phyloP scores from a whole-genome alignment of 2,888 invertebrate genomes.

The Melitaea athalia region DNA sequence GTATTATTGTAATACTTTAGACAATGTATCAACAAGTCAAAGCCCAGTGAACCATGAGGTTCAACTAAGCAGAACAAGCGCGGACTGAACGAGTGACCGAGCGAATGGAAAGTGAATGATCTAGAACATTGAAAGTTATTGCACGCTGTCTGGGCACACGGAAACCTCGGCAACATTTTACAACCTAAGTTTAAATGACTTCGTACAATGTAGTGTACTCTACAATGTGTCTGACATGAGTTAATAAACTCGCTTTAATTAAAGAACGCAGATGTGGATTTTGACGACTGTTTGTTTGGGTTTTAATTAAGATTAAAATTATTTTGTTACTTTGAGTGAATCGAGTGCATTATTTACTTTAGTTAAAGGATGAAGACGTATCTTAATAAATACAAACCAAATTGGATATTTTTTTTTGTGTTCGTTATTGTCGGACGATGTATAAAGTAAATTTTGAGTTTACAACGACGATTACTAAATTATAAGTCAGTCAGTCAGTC shows the following conservation, averaged over 20 bases:
- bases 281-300: not conserved
- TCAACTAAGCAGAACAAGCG: conserved; percentile 41
- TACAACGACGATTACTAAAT: too few species aligned
- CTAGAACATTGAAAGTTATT: conserved; percentile 10
- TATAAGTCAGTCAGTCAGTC: too few species aligned
- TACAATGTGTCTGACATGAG: not conserved
- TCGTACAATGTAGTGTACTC: not conserved
- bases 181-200: not conserved
- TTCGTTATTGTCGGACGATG: too few species aligned
- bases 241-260: not conserved
- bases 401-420: too few species aligned
- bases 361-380: too few species aligned
- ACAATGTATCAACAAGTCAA: conserved; percentile 49
- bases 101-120: conserved; percentile 14
- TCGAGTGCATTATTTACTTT: too few species aligned
- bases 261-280: not conserved
- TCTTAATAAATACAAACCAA: too few species aligned
- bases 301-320: not conserved
- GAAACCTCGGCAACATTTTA: not conserved
- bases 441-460: too few species aligned
- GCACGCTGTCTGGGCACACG: not conserved
- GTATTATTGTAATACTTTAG: not conserved
- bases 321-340: too few species aligned
- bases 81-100: conserved; percentile 44
- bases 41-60: conserved; percentile 40